These are phyloP conservation scores for Oedothorax gibbosus DNA, from an alignment of 1,140 invertebrate species.

Conservation along the genomic window DNA sequence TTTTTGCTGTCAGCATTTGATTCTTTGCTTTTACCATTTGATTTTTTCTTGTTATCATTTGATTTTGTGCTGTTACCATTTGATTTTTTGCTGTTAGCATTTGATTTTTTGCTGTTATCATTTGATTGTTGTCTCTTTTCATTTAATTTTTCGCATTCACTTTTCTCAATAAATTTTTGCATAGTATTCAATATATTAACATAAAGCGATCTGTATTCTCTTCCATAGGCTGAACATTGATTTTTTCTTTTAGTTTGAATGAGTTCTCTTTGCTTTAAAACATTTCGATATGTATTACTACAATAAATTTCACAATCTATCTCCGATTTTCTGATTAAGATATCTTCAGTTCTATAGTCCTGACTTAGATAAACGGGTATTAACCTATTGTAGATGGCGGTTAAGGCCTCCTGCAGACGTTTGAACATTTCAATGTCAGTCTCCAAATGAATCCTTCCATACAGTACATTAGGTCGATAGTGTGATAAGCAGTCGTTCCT, in stretches of 20 bases:
- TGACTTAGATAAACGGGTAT: neutral
- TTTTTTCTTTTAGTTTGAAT: neutral
- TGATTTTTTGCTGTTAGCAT: too few relatives aligned
- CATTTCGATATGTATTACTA: neutral
- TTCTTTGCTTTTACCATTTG: too few relatives aligned
- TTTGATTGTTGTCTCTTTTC: too few relatives aligned
- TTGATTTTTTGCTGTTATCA: too few relatives aligned
- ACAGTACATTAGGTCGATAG: neutral
- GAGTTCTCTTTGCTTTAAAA: neutral
- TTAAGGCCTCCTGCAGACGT: neutral
- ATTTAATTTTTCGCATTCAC: neutral
- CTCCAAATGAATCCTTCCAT: neutral
- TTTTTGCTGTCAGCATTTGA: too few relatives aligned
- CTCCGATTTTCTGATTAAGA: neutral
- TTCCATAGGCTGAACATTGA: neutral
- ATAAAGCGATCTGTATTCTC: neutral
- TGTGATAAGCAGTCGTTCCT: conserved; percentile 7
- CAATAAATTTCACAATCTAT: neutral
- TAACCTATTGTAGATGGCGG: neutral
- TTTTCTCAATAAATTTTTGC: too few relatives aligned
- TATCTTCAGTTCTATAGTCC: neutral
- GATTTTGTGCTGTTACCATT: too few relatives aligned
- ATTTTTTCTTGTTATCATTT: too few relatives aligned
- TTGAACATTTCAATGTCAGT: neutral
- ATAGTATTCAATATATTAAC: neutral